Evolutionary conservation across 2,888 invertebrate species (phyloP), one percentile per base, ranked within the genome.

Genomic region (Caenorhabditis auriculariae): DNA sequence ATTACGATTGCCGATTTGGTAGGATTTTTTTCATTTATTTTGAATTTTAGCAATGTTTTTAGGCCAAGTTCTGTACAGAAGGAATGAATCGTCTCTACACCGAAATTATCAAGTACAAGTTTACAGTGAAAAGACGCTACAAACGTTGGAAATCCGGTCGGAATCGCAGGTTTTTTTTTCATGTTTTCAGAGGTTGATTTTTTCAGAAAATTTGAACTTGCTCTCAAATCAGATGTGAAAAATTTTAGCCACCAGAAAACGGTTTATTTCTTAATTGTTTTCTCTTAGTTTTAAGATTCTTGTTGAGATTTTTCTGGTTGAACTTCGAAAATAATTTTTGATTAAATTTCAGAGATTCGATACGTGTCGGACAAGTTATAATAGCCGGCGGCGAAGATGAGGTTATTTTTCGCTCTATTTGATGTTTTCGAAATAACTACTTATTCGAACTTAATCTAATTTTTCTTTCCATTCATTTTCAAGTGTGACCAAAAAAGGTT

Each of bases 1-100:
- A 77, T 80, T 28, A 79, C 78, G 2, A 64, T 80, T 49, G 77
- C 80, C 3, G 80, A 80, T 62, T 54, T 77, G 71, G 76, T 76
- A 54, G 28, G 53, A 21, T 5, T 38, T 41, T 49, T n/a, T 44
- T 28, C 24, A 15, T 7, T 21, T 26, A 17, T 7, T 19, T 17
- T 6, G n/a, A n/a, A n/a, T n/a, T n/a, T n/a, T n/a, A n/a, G n/a
- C n/a, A n/a, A 15, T 32, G 3, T 2, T 41, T 68, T 56, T 37
- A 75, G 75, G 80, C 79, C 9, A 80, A 80, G 51, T 80, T 80
- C 58, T 80, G 80, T 56, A 80, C 79, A 3, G 80, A 79, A 43
- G 57, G 68, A 3, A 80, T 80, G 73, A 80, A 80, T 54, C 64
- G 79, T 21, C 53, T 60, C 5, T 80, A 77, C 60, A 80, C 77